Evolutionary conservation across 2,888 invertebrate genomes (phyloP).

Genomic region (Ommatoiulus sabulosus): DNA sequence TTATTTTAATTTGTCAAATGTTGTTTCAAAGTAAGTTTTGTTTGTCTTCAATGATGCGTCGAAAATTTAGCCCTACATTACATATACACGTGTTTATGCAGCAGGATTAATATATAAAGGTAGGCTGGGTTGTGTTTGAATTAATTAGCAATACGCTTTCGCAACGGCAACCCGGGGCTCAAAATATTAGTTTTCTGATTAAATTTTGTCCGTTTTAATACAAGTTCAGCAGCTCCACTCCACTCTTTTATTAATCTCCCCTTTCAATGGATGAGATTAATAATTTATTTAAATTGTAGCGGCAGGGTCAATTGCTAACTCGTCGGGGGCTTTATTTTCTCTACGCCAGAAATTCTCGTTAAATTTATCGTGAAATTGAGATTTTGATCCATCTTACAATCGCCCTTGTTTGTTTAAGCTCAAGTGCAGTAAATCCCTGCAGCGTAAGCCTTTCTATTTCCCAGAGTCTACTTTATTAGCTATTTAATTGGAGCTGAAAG

Average conservation of each 20-base stretch:
- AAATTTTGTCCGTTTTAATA: neutral
- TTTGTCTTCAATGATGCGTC: neutral
- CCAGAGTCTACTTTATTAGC: neutral
- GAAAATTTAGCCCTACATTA: neutral
- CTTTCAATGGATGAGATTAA: constrained; percentile 41
- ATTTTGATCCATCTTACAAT: constrained; percentile 47
- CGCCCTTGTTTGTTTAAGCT: constrained; percentile 30
- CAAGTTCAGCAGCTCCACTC: neutral
- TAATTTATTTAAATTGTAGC: constrained; percentile 25
- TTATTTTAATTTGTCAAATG: too few relatives aligned
- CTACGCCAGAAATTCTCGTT: constrained; percentile 23
- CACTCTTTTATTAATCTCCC: constrained; percentile 12
- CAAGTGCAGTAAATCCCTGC: constrained; percentile 27
- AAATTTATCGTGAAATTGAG: constrained; percentile 41
- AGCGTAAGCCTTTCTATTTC: constrained; percentile 3
- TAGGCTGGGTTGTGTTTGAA: neutral
- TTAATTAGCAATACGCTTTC: constrained; percentile 45
- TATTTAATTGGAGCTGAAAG: constrained; percentile 12
- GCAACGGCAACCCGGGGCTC: neutral
- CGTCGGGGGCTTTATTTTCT: neutral
- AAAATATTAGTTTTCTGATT: constrained; percentile 47
- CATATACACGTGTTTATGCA: neutral
- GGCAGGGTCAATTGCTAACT: constrained; percentile 26
- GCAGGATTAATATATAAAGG: neutral
- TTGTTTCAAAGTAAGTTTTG: neutral